phyloP scores from a whole-genome alignment of 1,140 invertebrate genomes.

The Reticulitermes speratus region DNA sequence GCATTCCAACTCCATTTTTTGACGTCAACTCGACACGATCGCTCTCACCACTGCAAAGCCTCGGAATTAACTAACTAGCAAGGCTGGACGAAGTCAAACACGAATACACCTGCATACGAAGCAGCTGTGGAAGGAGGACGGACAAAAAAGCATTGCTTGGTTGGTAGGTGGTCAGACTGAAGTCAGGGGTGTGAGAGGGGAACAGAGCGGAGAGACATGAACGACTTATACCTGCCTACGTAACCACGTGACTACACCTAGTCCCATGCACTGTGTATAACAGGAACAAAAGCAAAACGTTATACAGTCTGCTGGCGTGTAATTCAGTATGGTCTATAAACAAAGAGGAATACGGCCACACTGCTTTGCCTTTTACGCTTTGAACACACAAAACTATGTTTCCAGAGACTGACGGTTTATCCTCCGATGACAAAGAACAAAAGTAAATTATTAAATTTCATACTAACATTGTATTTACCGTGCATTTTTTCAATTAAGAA shows the following conservation, averaged over 20 bases:
- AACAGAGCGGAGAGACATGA: background rate
- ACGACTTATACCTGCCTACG: background rate
- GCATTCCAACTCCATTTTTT: background rate
- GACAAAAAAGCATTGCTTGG: background rate
- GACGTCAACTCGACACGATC: background rate
- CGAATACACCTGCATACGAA: slow-evolving; percentile 5
- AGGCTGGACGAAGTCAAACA: background rate
- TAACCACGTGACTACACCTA: background rate
- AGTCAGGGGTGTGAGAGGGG: background rate
- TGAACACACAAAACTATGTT: background rate
- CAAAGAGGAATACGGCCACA: background rate
- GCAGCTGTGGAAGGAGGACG: background rate
- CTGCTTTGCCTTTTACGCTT: background rate
- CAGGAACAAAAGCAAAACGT: background rate
- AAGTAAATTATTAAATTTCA: background rate
- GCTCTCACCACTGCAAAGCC: background rate
- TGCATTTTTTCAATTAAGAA: too few species aligned
- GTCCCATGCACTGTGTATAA: background rate
- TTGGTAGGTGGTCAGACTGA: slow-evolving; percentile 9
- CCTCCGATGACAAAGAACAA: background rate
- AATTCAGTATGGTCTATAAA: background rate
- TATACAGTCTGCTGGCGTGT: background rate
- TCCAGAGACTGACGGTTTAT: background rate
- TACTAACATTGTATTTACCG: too few species aligned
- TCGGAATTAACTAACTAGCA: background rate